Evolutionary conservation across 2,113 vertebrate genomes (phyloP).

Genomic region (Hirundichthys speculiger): DNA sequence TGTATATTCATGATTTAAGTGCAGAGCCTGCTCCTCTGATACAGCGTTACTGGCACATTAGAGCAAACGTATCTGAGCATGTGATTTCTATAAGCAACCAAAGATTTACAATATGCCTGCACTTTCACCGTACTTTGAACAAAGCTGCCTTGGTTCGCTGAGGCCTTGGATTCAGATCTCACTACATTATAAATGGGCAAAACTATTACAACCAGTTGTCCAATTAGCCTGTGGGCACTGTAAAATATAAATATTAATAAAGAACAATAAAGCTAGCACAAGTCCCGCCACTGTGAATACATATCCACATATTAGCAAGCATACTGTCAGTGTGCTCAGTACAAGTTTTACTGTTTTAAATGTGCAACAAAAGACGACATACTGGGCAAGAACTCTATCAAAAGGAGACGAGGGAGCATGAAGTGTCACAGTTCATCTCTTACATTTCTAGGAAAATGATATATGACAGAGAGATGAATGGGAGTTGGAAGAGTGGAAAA

Average conservation of each 20-base stretch:
- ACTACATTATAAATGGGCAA: slow-evolving; percentile 23
- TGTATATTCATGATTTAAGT: slow-evolving; percentile 40
- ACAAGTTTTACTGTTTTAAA: slow-evolving; percentile 11
- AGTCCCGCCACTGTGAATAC: slow-evolving; percentile 3
- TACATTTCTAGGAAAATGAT: slow-evolving; percentile 49
- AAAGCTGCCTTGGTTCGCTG: not conserved
- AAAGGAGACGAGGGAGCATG: slow-evolving; percentile 6
- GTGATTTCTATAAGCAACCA: not conserved
- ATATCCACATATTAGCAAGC: slow-evolving; percentile 33
- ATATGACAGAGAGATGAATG: slow-evolving; percentile 42
- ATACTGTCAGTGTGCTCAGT: slow-evolving; percentile 13
- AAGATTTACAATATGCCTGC: not conserved
- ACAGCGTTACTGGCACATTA: no score
- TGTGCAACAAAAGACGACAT: slow-evolving; percentile 1
- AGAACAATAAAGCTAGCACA: slow-evolving; percentile 6
- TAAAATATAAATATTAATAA: slow-evolving; percentile 17
- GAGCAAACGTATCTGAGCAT: not conserved
- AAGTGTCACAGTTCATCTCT: slow-evolving; percentile 58
- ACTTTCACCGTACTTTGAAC: not conserved
- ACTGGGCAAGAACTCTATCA: slow-evolving; percentile 11
- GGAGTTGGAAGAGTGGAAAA: slow-evolving; percentile 12
- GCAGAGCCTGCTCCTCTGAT: slow-evolving; percentile 11
- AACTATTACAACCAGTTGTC: slow-evolving; percentile 7
- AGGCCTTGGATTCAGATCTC: not conserved
- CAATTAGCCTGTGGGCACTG: not conserved